phyloP scores from a whole-genome alignment of 2,113 vertebrate genomes.

The Chloebia gouldiae region DNA sequence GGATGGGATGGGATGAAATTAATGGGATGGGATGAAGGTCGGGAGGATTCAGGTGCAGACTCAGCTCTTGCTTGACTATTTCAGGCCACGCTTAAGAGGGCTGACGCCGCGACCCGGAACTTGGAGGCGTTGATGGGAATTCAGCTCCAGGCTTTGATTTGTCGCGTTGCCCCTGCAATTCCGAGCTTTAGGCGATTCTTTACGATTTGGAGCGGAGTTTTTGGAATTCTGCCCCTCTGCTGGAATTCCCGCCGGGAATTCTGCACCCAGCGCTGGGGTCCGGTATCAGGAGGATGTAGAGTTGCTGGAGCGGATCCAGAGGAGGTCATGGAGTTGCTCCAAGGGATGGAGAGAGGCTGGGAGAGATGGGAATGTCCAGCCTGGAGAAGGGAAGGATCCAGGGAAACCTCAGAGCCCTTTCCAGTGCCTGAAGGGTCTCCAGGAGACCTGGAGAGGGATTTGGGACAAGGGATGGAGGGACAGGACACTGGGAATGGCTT shows the following conservation, averaged over 20 bases:
- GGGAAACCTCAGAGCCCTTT: fast-evolving
- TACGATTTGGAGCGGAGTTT: not conserved
- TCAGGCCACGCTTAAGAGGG: not conserved
- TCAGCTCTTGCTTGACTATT: slow-evolving; percentile 8
- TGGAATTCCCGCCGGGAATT: not conserved
- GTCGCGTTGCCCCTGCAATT: not conserved
- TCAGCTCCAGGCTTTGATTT: not conserved
- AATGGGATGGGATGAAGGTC: not conserved
- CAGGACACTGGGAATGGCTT: not conserved
- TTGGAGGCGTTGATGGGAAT: not conserved
- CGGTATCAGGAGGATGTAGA: fast-evolving
- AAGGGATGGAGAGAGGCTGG: not conserved
- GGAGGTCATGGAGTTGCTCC: not conserved
- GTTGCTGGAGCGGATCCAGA: not conserved
- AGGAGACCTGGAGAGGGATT: not conserved
- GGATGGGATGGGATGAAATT: not conserved
- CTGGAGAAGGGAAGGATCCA: not conserved
- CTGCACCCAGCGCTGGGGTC: not conserved
- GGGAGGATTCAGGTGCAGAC: not conserved
- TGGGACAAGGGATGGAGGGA: not conserved
- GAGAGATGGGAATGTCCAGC: not conserved
- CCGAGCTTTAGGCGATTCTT: not conserved
- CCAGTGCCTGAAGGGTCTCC: not conserved
- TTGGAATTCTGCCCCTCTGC: not conserved
- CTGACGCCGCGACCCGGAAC: not conserved